phyloP scores from a whole-genome alignment of 1,140 invertebrate genomes.

The Pogonomyrmex barbatus region DNA sequence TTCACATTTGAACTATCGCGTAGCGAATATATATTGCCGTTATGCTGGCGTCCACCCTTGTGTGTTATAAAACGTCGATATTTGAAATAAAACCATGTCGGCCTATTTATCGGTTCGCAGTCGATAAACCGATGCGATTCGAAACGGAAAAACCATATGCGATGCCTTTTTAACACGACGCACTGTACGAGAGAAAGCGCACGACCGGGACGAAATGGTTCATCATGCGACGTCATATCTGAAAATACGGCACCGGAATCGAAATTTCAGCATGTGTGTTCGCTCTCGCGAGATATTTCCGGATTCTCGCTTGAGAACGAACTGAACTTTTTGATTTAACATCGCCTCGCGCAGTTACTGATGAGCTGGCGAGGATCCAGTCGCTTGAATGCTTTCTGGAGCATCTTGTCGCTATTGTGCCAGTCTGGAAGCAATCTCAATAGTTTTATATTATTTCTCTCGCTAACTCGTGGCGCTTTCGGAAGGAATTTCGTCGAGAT shows the following conservation, averaged over 20 bases:
- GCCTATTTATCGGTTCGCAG: slow-evolving; percentile 54
- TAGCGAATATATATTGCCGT: slow-evolving; percentile 14
- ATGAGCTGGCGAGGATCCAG: slow-evolving; percentile 77
- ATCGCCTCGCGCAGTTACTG: slow-evolving; percentile 72
- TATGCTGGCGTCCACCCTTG: neutral
- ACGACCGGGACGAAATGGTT: neutral
- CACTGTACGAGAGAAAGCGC: neutral
- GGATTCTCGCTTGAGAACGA: neutral
- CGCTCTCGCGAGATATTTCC: slow-evolving; percentile 43
- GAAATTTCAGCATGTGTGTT: slow-evolving; percentile 59
- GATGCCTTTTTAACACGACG: slow-evolving; percentile 42
- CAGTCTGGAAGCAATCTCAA: slow-evolving; percentile 72
- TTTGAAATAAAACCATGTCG: slow-evolving; percentile 51
- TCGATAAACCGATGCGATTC: slow-evolving; percentile 52
- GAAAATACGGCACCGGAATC: slow-evolving; percentile 59
- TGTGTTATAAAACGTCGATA: slow-evolving; percentile 40
- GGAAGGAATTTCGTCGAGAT: slow-evolving; percentile 13
- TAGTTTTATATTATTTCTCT: slow-evolving; percentile 75
- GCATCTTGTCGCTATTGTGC: slow-evolving; percentile 75
- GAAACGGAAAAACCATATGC: slow-evolving; percentile 39
- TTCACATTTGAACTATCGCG: slow-evolving; percentile 20
- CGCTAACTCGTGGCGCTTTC: neutral
- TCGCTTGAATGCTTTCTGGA: slow-evolving; percentile 73
- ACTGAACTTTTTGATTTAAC: slow-evolving; percentile 72
- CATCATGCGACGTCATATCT: neutral